Base-by-base conservation (phyloP, 2,888 invertebrate genomes). In the Trimorus sp. region DNA sequence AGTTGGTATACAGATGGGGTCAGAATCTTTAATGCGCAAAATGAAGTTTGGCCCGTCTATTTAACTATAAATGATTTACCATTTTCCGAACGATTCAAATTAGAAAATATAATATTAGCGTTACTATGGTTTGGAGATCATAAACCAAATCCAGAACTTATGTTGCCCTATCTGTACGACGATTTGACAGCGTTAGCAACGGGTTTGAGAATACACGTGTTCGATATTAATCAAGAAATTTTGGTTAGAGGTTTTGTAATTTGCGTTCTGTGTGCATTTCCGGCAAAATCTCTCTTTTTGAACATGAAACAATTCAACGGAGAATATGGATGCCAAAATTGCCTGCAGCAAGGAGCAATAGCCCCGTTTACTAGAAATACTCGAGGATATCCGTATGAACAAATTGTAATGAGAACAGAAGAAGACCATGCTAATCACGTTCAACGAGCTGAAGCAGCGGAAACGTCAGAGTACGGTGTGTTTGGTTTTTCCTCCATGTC, bases 281-380 rank as follows among this genome's bases (percentile, higher is more conserved):
- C 82, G 7, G 83, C 84, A 0, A 82, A 82, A 51, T 69, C 84
- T 11, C 16, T 83, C 7, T 84, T 83, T 63, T 49, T 84, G 7
- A 60, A 56, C 12, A 74, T 83, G 68, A 66, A 16, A 48, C 77
- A 83, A 37, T 84, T 65, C 16, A 84, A 84, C 69, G 82, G 82
- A 16, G 65, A 58, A 37, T 80, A 54, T 37, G 78, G 82, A 7
- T 84, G 84, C 11, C 82, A 73, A 54, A 63, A 65, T 7, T 84
- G 78, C 53, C 60, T 65, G 51, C 68, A 69, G 45, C 42, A 76
- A 54, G 70, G 70, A 1, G 66, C 54, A 40, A 70, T 37, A 2
- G 58, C 0, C 65, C 70, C 58, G 7, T 14, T 12, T n/a, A 53
- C 53, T 45, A 38, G 58, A 16, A 66, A 63, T 40, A 36, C 68